Evolutionary conservation across 2,888 invertebrate species (phyloP), one percentile per base, ranked within the genome.

Genomic region (Amphipyra tragopoginis): DNA sequence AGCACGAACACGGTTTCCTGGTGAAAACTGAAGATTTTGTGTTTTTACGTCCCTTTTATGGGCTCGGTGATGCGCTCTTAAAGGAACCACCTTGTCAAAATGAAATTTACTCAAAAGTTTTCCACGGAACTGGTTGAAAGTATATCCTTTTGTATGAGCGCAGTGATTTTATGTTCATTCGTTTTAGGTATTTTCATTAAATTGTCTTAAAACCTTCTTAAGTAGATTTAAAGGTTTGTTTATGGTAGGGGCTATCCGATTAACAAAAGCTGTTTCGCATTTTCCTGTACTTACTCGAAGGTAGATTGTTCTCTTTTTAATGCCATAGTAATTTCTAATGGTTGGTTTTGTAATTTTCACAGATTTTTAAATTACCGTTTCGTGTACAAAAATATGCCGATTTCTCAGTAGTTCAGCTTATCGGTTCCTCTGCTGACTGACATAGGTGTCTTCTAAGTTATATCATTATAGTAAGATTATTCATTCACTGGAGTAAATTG

Each of bases 31-130:
- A 69, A 57, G 64, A 55, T 51, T 75, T 63, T 36, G 50, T 42
- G 54, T 72, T 65, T 75, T 72, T 63, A 69, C 55, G 61, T 45
- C 47, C 15, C 53, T 76, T 76, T 78, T 76, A 76, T 75, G 42
- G 54, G 42, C 10, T 43, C 15, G 7, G 50, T 58, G 58, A 78
- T 56, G 65, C 48, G 65, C 50, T 43, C 34, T 70, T 65, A 52
- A 67, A 56, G 52, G 40, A 65, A 63, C 43, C 55, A 65, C 43
- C 45, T 68, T 63, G 62, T 58, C 51, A 54, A 71, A 71, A 72
- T 69, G 45, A 63, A 63, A 62, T 60, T 21, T 64, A 56, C 56
- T 61, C 47, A 47, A 15, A 52, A 45, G 29, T 44, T 49, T 57
- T 51, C 11, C 45, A 39, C 49, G 47, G 42, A 59, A 54, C 40